Evolutionary conservation across 1,140 invertebrate species (phyloP).

Genomic region (Drosophila hydei): DNA sequence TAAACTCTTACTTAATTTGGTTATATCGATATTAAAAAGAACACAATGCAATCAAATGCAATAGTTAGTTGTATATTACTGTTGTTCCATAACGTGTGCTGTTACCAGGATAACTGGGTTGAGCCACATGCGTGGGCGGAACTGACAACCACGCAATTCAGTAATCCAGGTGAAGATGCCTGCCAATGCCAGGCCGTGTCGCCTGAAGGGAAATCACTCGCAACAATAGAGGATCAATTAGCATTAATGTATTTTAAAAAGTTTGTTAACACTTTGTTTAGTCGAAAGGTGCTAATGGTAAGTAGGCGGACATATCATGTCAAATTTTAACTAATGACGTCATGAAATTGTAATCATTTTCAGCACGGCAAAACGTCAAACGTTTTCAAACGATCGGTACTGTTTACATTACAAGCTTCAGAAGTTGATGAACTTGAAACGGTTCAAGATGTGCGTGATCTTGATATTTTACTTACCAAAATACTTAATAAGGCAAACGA

Average conservation of each 20-base stretch:
- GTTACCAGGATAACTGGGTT: constrained; percentile 55
- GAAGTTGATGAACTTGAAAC: constrained; percentile 58
- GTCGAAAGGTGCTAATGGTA: constrained; percentile 59
- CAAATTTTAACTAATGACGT: constrained; percentile 50
- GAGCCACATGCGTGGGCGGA: constrained; percentile 66
- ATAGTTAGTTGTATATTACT: constrained; percentile 49
- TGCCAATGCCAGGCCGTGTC: constrained; percentile 30
- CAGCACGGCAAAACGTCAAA: constrained; percentile 48
- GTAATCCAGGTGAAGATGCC: constrained; percentile 4
- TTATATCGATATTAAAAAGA: not conserved
- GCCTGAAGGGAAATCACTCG: constrained; percentile 23
- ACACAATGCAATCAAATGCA: constrained; percentile 44
- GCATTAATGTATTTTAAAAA: constrained; percentile 72
- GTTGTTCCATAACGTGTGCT: constrained; percentile 54
- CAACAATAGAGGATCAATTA: constrained; percentile 47
- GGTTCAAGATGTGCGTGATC: constrained; percentile 62
- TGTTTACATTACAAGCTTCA: constrained; percentile 55
- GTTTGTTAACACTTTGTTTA: constrained; percentile 62
- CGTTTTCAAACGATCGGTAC: constrained; percentile 54
- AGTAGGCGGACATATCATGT: constrained; percentile 3
- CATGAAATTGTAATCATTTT: constrained; percentile 42
- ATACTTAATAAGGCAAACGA: constrained; percentile 53
- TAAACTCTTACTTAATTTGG: constrained; percentile 6
- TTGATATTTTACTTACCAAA: constrained; percentile 62
- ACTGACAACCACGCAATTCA: constrained; percentile 27